Evolutionary conservation across 2,888 invertebrate genomes (phyloP).

Genomic region (Tenthredo mesomela): DNA sequence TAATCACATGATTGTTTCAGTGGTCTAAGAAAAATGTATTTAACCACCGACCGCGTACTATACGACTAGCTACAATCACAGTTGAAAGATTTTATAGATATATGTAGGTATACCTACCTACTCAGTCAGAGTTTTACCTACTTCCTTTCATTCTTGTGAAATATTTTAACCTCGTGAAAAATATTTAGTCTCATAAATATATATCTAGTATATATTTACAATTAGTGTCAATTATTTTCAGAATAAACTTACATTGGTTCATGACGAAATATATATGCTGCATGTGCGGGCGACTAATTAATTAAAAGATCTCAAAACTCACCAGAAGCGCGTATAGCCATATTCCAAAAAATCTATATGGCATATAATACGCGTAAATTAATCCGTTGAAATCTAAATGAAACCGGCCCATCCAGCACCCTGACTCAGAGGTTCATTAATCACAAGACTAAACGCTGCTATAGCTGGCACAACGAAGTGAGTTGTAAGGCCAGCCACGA

Average conservation of each 20-base stretch:
- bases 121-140: slow-evolving; percentile 11
- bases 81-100: slow-evolving; percentile 43
- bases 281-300: slow-evolving; percentile 1
- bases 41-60: slow-evolving; percentile 42
- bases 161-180: slow-evolving; percentile 27
- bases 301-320: background rate
- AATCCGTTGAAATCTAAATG: slow-evolving; percentile 42
- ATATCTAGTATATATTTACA: background rate
- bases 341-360: slow-evolving; percentile 12
- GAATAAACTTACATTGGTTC: background rate
- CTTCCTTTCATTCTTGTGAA: slow-evolving; percentile 47
- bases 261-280: background rate
- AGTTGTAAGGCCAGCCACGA: slow-evolving; percentile 56
- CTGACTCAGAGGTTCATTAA: slow-evolving; percentile 70
- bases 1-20: slow-evolving; percentile 52
- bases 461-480: slow-evolving; percentile 54
- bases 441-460: slow-evolving; percentile 71
- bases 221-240: background rate
- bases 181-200: slow-evolving; percentile 18
- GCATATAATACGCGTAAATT: background rate
- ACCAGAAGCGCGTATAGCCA: background rate
- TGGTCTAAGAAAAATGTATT: slow-evolving; percentile 42
- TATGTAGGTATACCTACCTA: too few species aligned
- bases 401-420: slow-evolving; percentile 58
- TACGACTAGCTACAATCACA: slow-evolving; percentile 18